These are phyloP conservation scores for Patella caerulea DNA, from an alignment of 2,888 invertebrate species.

Conservation along the genomic window DNA sequence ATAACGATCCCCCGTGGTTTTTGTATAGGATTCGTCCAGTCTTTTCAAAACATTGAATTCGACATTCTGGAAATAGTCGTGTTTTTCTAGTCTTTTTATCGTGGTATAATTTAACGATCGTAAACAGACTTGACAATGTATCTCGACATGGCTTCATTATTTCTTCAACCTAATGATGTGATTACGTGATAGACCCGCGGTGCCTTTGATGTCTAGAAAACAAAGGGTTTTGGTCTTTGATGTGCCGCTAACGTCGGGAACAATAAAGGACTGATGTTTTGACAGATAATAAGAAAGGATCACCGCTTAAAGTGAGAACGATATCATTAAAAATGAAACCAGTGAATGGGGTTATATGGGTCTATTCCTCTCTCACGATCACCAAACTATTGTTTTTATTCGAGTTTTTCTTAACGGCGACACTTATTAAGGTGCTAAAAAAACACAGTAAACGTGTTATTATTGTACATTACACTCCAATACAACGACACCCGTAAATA, in stretches of 20 bases:
- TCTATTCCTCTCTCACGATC: not conserved
- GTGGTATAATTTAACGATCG: too few species aligned
- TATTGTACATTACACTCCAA: too few species aligned
- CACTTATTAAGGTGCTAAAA: not conserved
- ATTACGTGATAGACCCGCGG: not conserved
- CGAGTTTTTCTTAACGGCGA: not conserved
- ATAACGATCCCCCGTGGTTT: too few species aligned
- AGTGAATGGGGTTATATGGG: not conserved
- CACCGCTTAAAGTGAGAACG: constrained; percentile 1
- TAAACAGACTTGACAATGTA: not conserved
- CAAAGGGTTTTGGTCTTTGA: not conserved
- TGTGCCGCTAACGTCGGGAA: not conserved
- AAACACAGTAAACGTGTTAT: too few species aligned
- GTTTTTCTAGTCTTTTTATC: too few species aligned
- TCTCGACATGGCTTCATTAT: not conserved
- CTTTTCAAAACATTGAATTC: too few species aligned
- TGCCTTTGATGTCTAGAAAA: not conserved
- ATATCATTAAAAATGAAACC: not conserved
- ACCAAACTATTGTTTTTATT: not conserved
- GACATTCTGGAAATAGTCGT: too few species aligned
- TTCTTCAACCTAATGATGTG: not conserved
- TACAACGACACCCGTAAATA: too few species aligned
- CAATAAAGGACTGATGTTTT: constrained; percentile 5
- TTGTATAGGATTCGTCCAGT: too few species aligned
- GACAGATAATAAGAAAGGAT: constrained; percentile 1